These are phyloP conservation scores for Lasioglossum morio DNA, from an alignment of 2,888 invertebrate genomes.

Conservation along the genomic window DNA sequence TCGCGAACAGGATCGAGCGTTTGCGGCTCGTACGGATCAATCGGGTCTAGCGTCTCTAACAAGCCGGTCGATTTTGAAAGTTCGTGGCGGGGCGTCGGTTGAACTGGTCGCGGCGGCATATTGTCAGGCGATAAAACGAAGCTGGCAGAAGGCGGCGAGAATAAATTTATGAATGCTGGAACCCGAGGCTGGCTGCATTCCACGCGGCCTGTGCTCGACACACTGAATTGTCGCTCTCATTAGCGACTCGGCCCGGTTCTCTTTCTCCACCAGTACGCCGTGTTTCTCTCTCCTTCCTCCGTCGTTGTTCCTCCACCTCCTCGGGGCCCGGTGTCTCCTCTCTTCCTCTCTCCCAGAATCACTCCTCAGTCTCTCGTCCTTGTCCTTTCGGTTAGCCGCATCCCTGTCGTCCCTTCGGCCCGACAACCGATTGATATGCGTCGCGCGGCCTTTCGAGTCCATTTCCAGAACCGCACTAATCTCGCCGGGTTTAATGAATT, in stretches of 20 bases:
- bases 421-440: conserved; percentile 81
- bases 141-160: conserved; percentile 77
- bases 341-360: neutral
- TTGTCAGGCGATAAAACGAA: conserved; percentile 81
- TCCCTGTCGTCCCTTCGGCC: conserved; percentile 56
- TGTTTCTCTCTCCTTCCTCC: conserved; percentile 38
- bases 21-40: neutral
- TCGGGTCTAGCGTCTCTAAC: neutral
- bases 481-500: conserved; percentile 80
- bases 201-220: conserved; percentile 80
- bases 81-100: conserved; percentile 48
- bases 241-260: conserved; percentile 76
- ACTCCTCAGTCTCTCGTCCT: conserved; percentile 21
- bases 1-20: neutral
- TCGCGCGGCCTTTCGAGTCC: conserved; percentile 77
- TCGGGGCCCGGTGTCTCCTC: conserved; percentile 26
- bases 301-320: conserved; percentile 45
- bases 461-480: conserved; percentile 81
- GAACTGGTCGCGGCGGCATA: conserved; percentile 75
- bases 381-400: conserved; percentile 30
- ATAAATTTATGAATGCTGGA: conserved; percentile 82
- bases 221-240: conserved; percentile 83
- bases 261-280: conserved; percentile 53
- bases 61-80: conserved; percentile 65
- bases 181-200: conserved; percentile 80